phyloP scores from a whole-genome alignment of 2,113 vertebrate species.

The Ciconia stormi region DNA sequence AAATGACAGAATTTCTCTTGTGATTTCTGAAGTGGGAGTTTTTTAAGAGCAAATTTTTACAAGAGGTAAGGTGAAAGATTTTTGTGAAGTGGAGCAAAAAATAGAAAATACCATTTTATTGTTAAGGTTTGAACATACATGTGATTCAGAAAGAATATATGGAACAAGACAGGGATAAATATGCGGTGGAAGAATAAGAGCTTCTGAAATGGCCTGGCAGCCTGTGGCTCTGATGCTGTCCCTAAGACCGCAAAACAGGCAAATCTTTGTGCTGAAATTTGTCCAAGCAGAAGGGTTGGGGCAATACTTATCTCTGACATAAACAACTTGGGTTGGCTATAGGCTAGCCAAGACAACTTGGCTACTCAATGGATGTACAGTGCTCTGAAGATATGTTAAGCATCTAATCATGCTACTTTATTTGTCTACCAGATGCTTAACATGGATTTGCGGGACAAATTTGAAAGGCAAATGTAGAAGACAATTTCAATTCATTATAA shows the following conservation, averaged over 20 bases:
- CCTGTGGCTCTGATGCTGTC: not conserved
- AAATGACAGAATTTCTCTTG: not conserved
- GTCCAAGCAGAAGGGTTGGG: not conserved
- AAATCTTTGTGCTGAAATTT: not conserved
- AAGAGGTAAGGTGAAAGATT: not conserved
- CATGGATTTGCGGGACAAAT: not conserved
- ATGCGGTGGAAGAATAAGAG: not conserved
- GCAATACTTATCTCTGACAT: not conserved
- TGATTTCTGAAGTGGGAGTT: not conserved
- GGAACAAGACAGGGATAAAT: not conserved
- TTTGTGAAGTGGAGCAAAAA: not conserved
- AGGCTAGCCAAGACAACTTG: not conserved
- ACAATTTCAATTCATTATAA: not conserved
- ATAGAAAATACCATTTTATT: not conserved
- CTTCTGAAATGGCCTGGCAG: not conserved
- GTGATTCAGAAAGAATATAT: not conserved
- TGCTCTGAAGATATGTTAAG: not conserved
- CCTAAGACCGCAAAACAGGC: not conserved
- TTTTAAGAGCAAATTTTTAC: not conserved
- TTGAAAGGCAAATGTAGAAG: not conserved
- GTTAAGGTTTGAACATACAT: not conserved
- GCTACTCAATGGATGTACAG: not conserved
- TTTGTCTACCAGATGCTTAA: not conserved
- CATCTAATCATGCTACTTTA: not conserved
- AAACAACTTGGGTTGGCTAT: not conserved